A percentile compares a stretch with the other conserved stretches of the same genome.
Conservation (phyloP, 92 coral and sea anemone genomes). For the Parazoanthus atlanticus region DNA sequence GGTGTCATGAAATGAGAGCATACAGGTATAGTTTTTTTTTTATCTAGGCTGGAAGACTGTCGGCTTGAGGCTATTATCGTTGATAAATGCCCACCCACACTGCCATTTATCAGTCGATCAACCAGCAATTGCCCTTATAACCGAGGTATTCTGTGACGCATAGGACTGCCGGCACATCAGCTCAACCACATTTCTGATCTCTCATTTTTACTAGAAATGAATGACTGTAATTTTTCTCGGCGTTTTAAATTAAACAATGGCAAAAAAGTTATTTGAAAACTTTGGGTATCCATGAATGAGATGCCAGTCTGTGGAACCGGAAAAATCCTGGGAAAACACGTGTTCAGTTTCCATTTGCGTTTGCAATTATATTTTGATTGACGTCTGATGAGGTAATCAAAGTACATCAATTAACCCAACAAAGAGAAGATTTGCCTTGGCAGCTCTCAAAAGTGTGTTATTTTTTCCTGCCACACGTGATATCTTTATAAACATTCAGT, state of each 20-base stretch:
- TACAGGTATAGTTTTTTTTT: conserved; percentile 6
- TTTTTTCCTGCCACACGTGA: conserved; percentile 31
- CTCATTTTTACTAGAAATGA: background rate
- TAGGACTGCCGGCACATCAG: conserved; percentile 43
- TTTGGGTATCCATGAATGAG: background rate
- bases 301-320: background rate
- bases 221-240: background rate
- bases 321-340: background rate
- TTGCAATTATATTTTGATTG: conserved; percentile 26
- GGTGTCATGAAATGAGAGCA: background rate
- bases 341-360: conserved; percentile 9
- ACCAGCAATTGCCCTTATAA: conserved; percentile 42
- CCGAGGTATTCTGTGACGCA: conserved; percentile 35
- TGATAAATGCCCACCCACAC: conserved; percentile 38
- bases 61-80: conserved; percentile 31
- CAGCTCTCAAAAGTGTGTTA: conserved; percentile 32
- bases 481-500: conserved; percentile 28
- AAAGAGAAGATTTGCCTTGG: conserved; percentile 44
- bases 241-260: background rate
- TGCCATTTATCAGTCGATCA: conserved; percentile 44
- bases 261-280: background rate
- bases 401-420: conserved; percentile 41
- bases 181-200: conserved; percentile 28
- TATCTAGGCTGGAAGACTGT: conserved; percentile 32
- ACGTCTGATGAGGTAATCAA: conserved; percentile 25